phyloP scores from a whole-genome alignment of 2,797 vertebrate genomes.

The Phalanger gymnotis region DNA sequence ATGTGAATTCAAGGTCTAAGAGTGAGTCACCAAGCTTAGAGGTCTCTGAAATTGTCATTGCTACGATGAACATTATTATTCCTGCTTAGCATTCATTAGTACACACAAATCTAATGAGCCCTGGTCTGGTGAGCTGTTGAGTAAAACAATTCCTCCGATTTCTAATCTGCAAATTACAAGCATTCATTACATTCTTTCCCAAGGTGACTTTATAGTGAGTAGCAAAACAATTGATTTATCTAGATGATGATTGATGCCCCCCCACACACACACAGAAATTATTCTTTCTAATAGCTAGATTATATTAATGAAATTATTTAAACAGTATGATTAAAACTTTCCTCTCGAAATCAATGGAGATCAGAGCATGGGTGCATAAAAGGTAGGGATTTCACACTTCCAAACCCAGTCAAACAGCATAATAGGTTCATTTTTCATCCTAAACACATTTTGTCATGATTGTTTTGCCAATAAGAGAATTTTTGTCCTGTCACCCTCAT shows the following conservation, averaged over 20 bases:
- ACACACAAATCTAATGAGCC: accelerated
- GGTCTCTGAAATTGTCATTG: accelerated
- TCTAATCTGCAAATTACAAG: neutral
- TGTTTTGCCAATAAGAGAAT: neutral
- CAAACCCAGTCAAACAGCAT: neutral
- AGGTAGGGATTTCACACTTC: neutral
- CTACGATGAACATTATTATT: accelerated
- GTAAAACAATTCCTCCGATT: neutral
- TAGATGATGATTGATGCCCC: constrained; percentile 10
- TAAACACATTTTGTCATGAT: neutral
- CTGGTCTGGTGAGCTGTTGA: neutral
- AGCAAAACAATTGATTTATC: neutral
- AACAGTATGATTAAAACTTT: constrained; percentile 21
- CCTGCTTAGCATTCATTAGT: accelerated
- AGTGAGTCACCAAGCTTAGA: neutral
- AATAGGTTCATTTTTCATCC: neutral
- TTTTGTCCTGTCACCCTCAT: neutral
- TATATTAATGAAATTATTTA: constrained; percentile 50
- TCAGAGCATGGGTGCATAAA: neutral
- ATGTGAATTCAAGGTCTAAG: neutral
- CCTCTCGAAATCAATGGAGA: constrained; percentile 33
- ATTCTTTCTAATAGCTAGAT: constrained; percentile 34
- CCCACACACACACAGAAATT: constrained; percentile 7
- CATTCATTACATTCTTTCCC: neutral
- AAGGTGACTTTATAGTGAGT: constrained; percentile 19